Base-by-base conservation (phyloP, 2,113 vertebrate species). In the Micronisus gabar region DNA sequence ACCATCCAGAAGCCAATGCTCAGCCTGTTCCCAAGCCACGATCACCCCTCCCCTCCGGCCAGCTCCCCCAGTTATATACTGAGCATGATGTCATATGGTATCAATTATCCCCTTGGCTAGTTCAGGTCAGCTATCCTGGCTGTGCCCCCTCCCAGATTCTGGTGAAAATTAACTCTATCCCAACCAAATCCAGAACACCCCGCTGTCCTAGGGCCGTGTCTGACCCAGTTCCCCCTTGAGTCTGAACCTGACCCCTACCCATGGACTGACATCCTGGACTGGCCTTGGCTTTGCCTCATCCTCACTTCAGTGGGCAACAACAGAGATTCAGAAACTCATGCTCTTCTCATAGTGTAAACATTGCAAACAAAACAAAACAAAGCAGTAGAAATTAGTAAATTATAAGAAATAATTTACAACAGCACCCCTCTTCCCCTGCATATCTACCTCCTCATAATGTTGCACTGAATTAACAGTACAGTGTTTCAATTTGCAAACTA, bases 121-220 rank as follows among this genome's bases (percentile, higher is more conserved):
- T 30, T 53, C 1, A 1, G 52, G 52, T 53, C 52, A 53, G 27
- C 52, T 53, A 16, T 30, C 27, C 27, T 53, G 52, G 52, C 52
- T 30, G 27, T 53, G 27, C 52, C 52, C 15, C 52, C 52, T 53
- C 27, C 52, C 27, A 29, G 52, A 27, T 53, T 53, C 52, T 11
- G 52, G 27, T 30, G 52, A 30, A 53, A 53, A 53, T 29, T 53
- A 29, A 29, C 27, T 53, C 52, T 53, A 53, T 53, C 10, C 27
- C 27, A 53, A 27, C 52, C 6, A 4, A 53, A 53, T 17, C 52
- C 52, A 53, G 52, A 17, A 53, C 27, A 53, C 16, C 10, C 7
- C 1, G 0, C 12, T 48, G 1, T 32, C 22, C 62, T 67, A 15
- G 5, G 6, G 2, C 12, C 65, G 6, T 40, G 11, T 71, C 23